Evolutionary conservation across 2,113 vertebrate species (phyloP).

Genomic region (Callorhinus ursinus): DNA sequence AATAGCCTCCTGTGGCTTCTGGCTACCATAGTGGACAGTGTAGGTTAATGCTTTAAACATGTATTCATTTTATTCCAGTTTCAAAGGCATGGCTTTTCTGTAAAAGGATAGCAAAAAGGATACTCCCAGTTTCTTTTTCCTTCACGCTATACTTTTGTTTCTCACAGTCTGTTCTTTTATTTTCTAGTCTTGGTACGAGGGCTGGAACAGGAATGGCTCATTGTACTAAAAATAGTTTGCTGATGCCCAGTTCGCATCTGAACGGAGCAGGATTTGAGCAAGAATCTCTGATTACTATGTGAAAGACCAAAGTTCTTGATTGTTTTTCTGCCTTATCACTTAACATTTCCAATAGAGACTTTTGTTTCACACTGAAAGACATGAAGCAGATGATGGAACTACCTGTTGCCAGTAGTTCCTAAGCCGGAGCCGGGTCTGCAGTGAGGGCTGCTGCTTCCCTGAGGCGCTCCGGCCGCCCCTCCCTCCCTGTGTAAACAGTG

Average conservation of each 20-base stretch:
- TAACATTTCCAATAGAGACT: neutral
- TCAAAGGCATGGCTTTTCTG: neutral
- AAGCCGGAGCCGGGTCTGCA: neutral
- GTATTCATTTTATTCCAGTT: neutral
- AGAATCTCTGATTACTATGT: neutral
- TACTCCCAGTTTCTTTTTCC: neutral
- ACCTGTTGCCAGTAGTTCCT: fast-evolving
- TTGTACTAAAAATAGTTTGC: neutral
- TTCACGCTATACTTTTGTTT: neutral
- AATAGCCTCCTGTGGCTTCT: neutral
- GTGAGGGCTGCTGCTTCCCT: too few species aligned
- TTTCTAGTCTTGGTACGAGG: neutral
- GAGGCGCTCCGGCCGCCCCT: too few species aligned
- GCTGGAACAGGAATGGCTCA: neutral
- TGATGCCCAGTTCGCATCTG: neutral
- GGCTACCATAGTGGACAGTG: neutral
- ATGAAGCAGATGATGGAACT: fast-evolving
- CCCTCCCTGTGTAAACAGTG: neutral
- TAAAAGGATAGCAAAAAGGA: neutral
- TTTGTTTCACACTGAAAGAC: neutral
- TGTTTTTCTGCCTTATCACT: neutral
- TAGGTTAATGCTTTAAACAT: neutral
- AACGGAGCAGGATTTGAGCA: neutral
- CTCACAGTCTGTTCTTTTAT: neutral
- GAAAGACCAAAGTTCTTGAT: neutral